phyloP scores from a whole-genome alignment of 2,888 invertebrate genomes.

The Heliconius cydno region DNA sequence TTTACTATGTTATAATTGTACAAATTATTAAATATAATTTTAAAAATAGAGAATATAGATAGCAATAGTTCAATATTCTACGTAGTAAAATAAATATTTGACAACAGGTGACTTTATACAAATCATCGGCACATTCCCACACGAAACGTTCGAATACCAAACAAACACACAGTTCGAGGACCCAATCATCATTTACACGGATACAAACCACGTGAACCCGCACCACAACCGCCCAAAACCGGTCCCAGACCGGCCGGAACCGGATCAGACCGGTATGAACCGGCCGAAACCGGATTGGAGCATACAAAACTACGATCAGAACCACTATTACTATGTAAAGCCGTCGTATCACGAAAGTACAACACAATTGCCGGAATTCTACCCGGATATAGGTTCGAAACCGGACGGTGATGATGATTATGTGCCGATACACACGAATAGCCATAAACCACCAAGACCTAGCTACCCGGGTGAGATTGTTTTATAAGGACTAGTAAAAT shows the following conservation, averaged over 20 bases:
- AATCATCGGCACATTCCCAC: conserved; percentile 79
- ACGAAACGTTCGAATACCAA: conserved; percentile 76
- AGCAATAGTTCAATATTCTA: background rate
- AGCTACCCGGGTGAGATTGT: conserved; percentile 77
- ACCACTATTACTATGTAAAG: conserved; percentile 76
- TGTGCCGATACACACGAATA: conserved; percentile 70
- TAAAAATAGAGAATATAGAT: background rate
- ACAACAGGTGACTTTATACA: conserved; percentile 81
- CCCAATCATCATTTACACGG: conserved; percentile 79
- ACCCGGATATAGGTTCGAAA: conserved; percentile 58
- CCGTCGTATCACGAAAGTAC: conserved; percentile 78
- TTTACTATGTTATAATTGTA: conserved; percentile 12
- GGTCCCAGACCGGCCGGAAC: conserved; percentile 52
- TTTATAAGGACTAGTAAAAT: conserved; percentile 34
- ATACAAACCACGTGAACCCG: conserved; percentile 67
- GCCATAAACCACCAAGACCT: conserved; percentile 68
- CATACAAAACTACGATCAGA: conserved; percentile 58
- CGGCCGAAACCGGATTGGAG: conserved; percentile 65
- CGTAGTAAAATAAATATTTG: conserved; percentile 45
- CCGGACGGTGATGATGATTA: conserved; percentile 74
- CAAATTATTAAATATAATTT: background rate
- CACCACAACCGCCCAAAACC: conserved; percentile 59
- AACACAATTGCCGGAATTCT: conserved; percentile 65
- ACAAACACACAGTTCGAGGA: conserved; percentile 76
- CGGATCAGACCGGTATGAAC: conserved; percentile 55